These are phyloP conservation scores for Macrobrachium nipponense DNA, from an alignment of 1,140 invertebrate genomes.

Conservation along the genomic window DNA sequence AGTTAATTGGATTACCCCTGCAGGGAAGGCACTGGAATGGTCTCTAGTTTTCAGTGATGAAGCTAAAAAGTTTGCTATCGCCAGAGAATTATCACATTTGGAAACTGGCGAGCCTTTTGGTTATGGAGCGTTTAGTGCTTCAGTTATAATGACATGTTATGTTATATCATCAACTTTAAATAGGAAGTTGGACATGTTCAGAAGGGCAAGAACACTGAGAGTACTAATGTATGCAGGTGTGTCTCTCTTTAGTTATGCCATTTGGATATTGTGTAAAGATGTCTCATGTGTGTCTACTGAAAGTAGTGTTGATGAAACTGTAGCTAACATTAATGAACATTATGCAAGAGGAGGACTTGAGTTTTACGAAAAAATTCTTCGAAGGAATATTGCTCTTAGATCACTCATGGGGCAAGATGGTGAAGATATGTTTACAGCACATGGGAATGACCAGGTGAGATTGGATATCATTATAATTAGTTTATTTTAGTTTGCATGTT, in stretches of 20 bases:
- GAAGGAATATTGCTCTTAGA: slow-evolving; percentile 35
- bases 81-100: slow-evolving; percentile 19
- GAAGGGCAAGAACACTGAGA: slow-evolving; percentile 9
- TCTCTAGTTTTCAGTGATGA: slow-evolving; percentile 30
- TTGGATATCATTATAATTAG: too few species aligned
- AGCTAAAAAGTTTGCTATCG: slow-evolving; percentile 48
- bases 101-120: slow-evolving; percentile 1
- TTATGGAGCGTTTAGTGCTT: not conserved
- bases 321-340: slow-evolving; percentile 8
- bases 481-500: too few species aligned
- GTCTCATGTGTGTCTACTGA: slow-evolving; percentile 10
- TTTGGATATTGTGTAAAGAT: slow-evolving; percentile 22
- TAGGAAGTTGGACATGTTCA: slow-evolving; percentile 19
- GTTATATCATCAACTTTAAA: slow-evolving; percentile 6
- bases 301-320: slow-evolving; percentile 15
- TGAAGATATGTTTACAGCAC: slow-evolving; percentile 23
- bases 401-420: slow-evolving; percentile 31
- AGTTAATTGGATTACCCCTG: slow-evolving; percentile 24
- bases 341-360: slow-evolving; percentile 41
- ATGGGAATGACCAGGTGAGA: slow-evolving; percentile 53
- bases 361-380: slow-evolving; percentile 40
- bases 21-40: slow-evolving; percentile 12
- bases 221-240: not conserved
- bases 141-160: slow-evolving; percentile 2
- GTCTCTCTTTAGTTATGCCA: slow-evolving; percentile 1